Evolutionary conservation across 1,140 invertebrate genomes (phyloP).

Genomic region (Leguminivora glycinivorella): DNA sequence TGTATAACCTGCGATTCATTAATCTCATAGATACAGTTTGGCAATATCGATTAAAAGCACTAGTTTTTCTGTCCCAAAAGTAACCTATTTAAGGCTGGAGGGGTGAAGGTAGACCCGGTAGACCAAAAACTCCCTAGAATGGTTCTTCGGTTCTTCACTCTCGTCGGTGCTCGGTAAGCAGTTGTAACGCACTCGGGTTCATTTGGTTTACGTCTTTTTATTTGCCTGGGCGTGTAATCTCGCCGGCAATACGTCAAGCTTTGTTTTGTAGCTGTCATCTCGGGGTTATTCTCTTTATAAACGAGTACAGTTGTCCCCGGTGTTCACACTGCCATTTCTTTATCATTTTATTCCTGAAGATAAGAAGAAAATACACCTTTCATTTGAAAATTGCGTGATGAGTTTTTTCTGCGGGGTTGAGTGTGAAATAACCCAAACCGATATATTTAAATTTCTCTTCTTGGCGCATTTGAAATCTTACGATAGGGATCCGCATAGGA

Average conservation of each 20-base stretch:
- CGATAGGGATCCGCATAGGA: no score
- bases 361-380: neutral
- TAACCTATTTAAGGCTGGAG: no score
- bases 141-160: neutral
- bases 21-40: no score
- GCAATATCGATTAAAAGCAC: no score
- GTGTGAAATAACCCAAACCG: no score
- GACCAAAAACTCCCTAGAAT: neutral
- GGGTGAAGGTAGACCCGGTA: no score
- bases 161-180: neutral
- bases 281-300: slow-evolving; percentile 22
- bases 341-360: neutral
- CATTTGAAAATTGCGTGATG: neutral
- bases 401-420: neutral
- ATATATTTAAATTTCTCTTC: no score
- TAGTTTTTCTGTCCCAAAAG: no score
- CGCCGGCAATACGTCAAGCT: slow-evolving; percentile 26
- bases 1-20: no score
- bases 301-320: neutral
- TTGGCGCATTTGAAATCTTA: no score
- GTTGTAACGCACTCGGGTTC: neutral
- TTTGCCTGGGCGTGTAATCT: slow-evolving; percentile 24
- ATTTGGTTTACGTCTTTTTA: slow-evolving; percentile 26
- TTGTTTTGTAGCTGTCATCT: slow-evolving; percentile 28
- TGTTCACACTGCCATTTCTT: neutral